phyloP scores from a whole-genome alignment of 2,888 invertebrate species.

The Parapristionchus giblindavisi region DNA sequence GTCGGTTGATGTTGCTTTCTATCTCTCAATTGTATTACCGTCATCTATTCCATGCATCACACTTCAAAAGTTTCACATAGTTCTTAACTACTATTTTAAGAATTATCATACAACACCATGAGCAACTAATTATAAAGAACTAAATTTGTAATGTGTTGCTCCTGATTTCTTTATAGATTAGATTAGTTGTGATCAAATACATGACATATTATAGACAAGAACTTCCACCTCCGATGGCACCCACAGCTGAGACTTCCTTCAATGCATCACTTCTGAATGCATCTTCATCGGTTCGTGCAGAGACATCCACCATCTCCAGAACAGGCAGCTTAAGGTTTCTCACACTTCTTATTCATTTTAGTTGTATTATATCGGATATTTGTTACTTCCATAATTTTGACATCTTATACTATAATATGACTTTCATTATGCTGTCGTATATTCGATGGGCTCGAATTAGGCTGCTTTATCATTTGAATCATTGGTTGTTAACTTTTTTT shows the following conservation, averaged over 20 bases:
- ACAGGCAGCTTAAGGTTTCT: constrained; percentile 31
- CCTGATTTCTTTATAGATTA: not conserved
- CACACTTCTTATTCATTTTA: not conserved
- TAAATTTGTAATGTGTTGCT: not conserved
- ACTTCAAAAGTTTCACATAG: too few species aligned
- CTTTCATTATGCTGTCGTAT: too few species aligned
- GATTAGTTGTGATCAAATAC: not conserved
- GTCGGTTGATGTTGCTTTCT: too few species aligned
- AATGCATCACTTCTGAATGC: constrained; percentile 14
- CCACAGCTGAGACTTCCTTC: constrained; percentile 25
- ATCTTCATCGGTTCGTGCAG: constrained; percentile 33
- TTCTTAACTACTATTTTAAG: too few species aligned
- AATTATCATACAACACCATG: not conserved
- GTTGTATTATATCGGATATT: not conserved
- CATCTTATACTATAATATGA: not conserved
- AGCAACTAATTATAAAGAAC: not conserved
- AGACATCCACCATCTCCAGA: constrained; percentile 14
- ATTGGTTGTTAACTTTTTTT: too few species aligned
- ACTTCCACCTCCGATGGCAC: constrained; percentile 27
- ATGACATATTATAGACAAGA: constrained; percentile 1
- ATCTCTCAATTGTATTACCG: too few species aligned
- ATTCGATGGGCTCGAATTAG: too few species aligned
- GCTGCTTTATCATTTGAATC: too few species aligned
- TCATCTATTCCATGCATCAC: too few species aligned
- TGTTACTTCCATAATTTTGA: not conserved